phyloP scores from a whole-genome alignment of 1,140 invertebrate genomes.

The Odontomachus brunneus region DNA sequence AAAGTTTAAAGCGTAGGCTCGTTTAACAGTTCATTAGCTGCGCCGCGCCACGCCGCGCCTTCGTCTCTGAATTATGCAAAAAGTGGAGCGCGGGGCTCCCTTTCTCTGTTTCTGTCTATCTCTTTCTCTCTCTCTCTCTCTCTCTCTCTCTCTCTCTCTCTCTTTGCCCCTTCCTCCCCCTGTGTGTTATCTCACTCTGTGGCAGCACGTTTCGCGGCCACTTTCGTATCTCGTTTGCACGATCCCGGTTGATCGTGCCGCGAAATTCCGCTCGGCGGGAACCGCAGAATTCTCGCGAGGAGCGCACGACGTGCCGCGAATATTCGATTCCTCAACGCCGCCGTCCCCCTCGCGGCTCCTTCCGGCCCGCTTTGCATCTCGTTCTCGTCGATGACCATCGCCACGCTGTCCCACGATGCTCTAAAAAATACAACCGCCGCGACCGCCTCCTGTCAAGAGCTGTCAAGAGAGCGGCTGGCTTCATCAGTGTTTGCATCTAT shows the following conservation, averaged over 20 bases:
- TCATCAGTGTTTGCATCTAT: not conserved
- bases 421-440: not conserved
- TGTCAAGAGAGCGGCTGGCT: not conserved
- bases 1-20: constrained; percentile 65
- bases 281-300: constrained; percentile 32
- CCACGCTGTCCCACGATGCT: too few species aligned
- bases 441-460: not conserved
- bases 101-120: too few species aligned
- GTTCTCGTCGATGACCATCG: not conserved
- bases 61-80: constrained; percentile 65
- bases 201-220: constrained; percentile 45
- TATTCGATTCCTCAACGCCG: constrained; percentile 32
- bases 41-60: constrained; percentile 62
- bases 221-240: constrained; percentile 64
- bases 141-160: too few species aligned
- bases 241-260: constrained; percentile 49
- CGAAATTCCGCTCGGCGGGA: constrained; percentile 36
- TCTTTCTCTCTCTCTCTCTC: too few species aligned
- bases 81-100: constrained; percentile 17
- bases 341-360: not conserved
- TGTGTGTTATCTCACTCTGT: constrained; percentile 42
- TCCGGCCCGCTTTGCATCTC: not conserved
- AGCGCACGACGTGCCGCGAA: constrained; percentile 49
- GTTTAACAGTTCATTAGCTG: constrained; percentile 75
- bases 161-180: too few species aligned